A percentile compares a stretch with the other conserved stretches of the same genome.
phyloP scores from a whole-genome alignment of 2,113 vertebrate species.

The Gavia stellata region DNA sequence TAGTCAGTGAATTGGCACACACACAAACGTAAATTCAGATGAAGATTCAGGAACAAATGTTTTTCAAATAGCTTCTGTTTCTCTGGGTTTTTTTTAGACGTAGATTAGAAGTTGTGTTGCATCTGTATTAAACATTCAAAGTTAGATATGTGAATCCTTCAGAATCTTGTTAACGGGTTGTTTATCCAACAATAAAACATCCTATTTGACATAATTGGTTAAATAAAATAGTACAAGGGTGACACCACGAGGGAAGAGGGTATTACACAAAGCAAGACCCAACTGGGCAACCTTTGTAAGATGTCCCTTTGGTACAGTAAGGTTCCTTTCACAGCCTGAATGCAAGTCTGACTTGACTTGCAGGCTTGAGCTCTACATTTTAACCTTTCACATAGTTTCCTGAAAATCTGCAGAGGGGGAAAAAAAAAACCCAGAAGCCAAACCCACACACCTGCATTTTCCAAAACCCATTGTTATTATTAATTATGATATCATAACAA shows the following conservation, averaged over 20 bases:
- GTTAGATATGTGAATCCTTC: neutral
- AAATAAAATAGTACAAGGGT: neutral
- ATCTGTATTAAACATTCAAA: neutral
- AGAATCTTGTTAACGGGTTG: neutral
- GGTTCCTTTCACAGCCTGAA: neutral
- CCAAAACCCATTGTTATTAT: neutral
- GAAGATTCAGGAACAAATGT: neutral
- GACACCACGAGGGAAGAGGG: neutral
- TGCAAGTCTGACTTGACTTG: neutral
- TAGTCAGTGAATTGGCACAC: neutral
- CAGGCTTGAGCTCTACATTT: neutral
- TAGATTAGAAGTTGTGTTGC: neutral
- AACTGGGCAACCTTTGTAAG: neutral
- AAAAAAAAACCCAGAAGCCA: neutral
- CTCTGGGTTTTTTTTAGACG: neutral
- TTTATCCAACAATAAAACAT: neutral
- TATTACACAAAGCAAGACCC: neutral
- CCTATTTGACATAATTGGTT: neutral
- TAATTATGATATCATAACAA: neutral
- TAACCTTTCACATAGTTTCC: neutral
- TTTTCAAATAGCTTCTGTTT: neutral
- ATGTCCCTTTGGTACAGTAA: neutral
- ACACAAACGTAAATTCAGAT: neutral
- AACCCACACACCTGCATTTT: neutral
- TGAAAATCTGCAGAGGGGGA: neutral